Conservation (phyloP, 2,113 vertebrate genomes). For the Lepus timidus region DNA sequence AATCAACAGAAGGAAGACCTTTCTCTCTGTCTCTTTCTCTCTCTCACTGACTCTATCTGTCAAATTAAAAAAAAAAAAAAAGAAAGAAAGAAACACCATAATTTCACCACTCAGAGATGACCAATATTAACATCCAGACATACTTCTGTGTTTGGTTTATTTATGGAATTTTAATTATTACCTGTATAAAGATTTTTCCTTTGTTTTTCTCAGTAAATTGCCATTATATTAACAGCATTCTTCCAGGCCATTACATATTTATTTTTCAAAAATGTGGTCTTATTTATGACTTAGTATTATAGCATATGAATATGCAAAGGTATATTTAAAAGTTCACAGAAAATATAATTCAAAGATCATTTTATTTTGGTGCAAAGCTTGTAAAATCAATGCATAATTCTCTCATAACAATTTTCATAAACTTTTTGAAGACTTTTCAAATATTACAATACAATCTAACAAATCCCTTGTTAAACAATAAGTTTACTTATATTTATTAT, state of each 20-base stretch:
- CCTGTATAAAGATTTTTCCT: neutral
- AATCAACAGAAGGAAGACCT: too few relatives aligned
- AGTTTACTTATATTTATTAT: neutral
- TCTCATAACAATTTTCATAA: too few relatives aligned
- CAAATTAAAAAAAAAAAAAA: neutral
- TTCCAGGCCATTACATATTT: neutral
- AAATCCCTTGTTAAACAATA: constrained; percentile 11
- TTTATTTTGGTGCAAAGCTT: too few relatives aligned
- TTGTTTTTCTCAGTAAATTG: neutral
- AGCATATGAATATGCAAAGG: neutral
- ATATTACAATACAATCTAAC: neutral
- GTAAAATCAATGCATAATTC: too few relatives aligned
- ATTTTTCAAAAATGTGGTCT: constrained; percentile 19
- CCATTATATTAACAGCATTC: neutral
- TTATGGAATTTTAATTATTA: neutral
- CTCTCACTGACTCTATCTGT: too few relatives aligned
- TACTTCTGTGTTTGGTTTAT: neutral
- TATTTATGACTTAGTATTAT: neutral
- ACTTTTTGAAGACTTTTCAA: too few relatives aligned
- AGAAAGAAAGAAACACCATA: neutral
- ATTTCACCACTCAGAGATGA: neutral
- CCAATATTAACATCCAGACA: neutral
- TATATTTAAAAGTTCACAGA: neutral
- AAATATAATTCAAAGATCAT: too few relatives aligned
- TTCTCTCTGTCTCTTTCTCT: too few relatives aligned